Evolutionary conservation across 2,113 vertebrate species (phyloP).

Genomic region (Calyptomena viridis): DNA sequence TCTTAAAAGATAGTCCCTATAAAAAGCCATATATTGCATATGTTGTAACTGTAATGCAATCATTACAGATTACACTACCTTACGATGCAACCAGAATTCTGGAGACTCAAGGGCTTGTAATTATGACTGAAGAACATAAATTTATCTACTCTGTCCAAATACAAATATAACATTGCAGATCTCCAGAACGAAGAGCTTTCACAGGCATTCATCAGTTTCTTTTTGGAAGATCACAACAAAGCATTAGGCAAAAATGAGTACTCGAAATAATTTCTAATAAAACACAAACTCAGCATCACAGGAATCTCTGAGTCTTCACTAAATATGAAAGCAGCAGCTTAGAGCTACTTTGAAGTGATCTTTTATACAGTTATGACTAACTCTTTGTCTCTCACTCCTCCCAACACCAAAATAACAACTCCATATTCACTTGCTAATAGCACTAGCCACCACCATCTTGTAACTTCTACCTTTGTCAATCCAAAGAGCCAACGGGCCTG

Average conservation of each 20-base stretch:
- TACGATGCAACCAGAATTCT: not conserved
- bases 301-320: not conserved
- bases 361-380: not conserved
- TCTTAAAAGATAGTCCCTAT: not conserved
- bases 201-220: not conserved
- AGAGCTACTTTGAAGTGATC: constrained; percentile 18
- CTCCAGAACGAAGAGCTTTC: not conserved
- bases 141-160: constrained; percentile 30
- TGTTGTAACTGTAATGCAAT: not conserved
- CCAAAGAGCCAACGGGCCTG: not conserved
- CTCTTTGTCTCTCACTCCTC: not conserved
- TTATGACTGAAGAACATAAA: constrained; percentile 13
- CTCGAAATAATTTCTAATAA: not conserved
- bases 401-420: not conserved
- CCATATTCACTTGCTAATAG: not conserved
- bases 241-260: not conserved
- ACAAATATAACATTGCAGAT: not conserved
- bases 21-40: not conserved
- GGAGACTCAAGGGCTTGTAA: not conserved
- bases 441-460: not conserved
- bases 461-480: not conserved
- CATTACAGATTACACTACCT: not conserved
- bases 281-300: not conserved
- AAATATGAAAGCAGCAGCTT: constrained; percentile 27
- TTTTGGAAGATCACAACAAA: not conserved